These are phyloP conservation scores for Arothron firmamentum DNA, from an alignment of 2,113 vertebrate genomes.

Conservation along the genomic window DNA sequence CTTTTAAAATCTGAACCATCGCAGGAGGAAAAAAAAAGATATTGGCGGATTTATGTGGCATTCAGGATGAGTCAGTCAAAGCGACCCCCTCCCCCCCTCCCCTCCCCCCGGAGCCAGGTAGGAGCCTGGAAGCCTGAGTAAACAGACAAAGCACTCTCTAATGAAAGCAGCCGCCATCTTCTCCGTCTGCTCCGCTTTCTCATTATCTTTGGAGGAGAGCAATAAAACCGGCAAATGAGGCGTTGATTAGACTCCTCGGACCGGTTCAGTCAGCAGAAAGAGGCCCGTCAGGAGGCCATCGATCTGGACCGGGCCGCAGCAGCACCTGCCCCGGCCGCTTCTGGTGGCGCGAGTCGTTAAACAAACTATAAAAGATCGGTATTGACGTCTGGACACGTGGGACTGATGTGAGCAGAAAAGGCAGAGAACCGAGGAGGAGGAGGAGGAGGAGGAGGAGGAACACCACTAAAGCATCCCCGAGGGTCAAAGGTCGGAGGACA, in stretches of 20 bases:
- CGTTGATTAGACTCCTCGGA: conserved; percentile 15
- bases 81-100: conserved; percentile 9
- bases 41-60: conserved; percentile 7
- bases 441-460: neutral
- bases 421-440: conserved; percentile 6
- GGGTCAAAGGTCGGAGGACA: conserved; percentile 3
- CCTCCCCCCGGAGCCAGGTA: conserved; percentile 9
- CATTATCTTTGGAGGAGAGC: conserved; percentile 32
- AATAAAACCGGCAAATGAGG: conserved; percentile 44
- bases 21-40: conserved; percentile 3
- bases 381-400: conserved; percentile 40
- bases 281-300: conserved; percentile 20
- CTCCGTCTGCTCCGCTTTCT: conserved; percentile 31
- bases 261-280: conserved; percentile 33
- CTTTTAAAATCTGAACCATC: conserved; percentile 1
- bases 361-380: conserved; percentile 45
- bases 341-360: conserved; percentile 38
- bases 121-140: conserved; percentile 19
- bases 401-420: conserved; percentile 15
- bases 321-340: conserved; percentile 26
- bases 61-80: conserved; percentile 18
- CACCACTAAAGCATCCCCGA: neutral
- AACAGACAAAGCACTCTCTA: conserved; percentile 33
- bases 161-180: conserved; percentile 27
- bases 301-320: conserved; percentile 23